phyloP scores from a whole-genome alignment of 2,113 vertebrate species.

The Oreotrochilus melanogaster region DNA sequence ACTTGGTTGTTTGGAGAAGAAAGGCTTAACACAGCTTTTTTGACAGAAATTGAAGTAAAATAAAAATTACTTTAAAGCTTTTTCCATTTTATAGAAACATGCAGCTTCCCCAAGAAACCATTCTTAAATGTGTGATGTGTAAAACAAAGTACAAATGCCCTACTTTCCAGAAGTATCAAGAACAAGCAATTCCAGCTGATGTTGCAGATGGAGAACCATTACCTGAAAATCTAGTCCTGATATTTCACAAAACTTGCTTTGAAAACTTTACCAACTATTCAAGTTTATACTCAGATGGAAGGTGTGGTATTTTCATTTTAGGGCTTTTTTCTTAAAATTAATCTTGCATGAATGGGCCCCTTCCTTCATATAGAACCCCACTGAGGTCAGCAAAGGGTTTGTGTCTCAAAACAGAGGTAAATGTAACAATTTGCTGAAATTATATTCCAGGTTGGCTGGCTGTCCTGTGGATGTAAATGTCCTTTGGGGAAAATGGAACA shows the following conservation, averaged over 20 bases:
- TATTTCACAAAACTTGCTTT: not conserved
- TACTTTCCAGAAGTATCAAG: not conserved
- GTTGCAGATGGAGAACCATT: not conserved
- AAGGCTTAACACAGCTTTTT: not conserved
- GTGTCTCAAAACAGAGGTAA: not conserved
- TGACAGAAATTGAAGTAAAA: conserved; percentile 1
- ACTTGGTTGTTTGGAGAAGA: conserved; percentile 34
- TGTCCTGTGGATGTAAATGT: not conserved
- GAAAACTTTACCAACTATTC: not conserved
- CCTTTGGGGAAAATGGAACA: not conserved
- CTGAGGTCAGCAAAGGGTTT: not conserved
- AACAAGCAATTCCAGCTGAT: not conserved
- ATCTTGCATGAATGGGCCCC: fast-evolving
- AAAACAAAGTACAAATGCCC: not conserved
- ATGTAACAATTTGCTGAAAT: not conserved
- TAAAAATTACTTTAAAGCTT: not conserved
- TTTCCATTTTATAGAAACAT: not conserved
- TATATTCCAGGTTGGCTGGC: not conserved
- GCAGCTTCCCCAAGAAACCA: not conserved
- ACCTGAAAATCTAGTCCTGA: not conserved
- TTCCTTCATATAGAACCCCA: not conserved
- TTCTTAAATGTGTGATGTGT: not conserved
- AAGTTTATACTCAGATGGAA: not conserved
- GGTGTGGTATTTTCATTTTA: not conserved
- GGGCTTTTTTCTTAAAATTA: not conserved